Base-by-base conservation (phyloP, 35 echinoderm and acorn worm genomes). In the Ophioderma brevispina region DNA sequence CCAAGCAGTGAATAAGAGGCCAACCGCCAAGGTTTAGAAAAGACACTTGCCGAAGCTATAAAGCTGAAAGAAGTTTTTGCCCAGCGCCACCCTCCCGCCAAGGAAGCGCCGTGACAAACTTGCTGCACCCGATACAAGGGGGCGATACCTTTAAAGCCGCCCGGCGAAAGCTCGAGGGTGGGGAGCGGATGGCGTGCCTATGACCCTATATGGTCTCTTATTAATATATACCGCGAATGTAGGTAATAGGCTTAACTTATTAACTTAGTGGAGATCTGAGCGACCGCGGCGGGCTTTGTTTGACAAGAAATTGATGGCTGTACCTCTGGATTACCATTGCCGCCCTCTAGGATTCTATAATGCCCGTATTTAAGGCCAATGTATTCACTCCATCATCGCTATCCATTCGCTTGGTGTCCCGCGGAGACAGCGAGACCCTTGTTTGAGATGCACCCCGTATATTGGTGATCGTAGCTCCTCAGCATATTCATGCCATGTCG, bases 311-410 rank as follows among this genome's bases (percentile, higher is more conserved):
- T 6, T 80, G 19, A 11, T 37, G 17, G 33, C 36, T 13, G 37
- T 80, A 23, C 78, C 78, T 10, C 33, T 35, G 13, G 33, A 80
- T 35, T 34, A 18, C 33, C 78, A 37, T 23, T 80, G 78, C 78
- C 78, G 1, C 78, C 78, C 1, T 18, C 33, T 80, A 35, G 78
- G 33, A 35, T 80, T 37, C 78, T 80, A 10, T 80, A 35, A 35
- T 80, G 78, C 1, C 78, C 35, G 78, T 80, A 80, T n/a, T n/a
- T n/a, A n/a, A n/a, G 15, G 78, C 78, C 78, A 80, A 37, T 33
- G 78, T 80, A 23, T 5, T 4, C 5, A 33, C 33, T 23, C 78
- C 36, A 37, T 80, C 37, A 13, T 31, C 78, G 11, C 19, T 13
- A 17, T 34, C 36, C 14, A 14, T 10, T 1, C 78, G 5, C 78